phyloP scores from a whole-genome alignment of 2,888 invertebrate genomes.

The Xestoiulus laeticollis region DNA sequence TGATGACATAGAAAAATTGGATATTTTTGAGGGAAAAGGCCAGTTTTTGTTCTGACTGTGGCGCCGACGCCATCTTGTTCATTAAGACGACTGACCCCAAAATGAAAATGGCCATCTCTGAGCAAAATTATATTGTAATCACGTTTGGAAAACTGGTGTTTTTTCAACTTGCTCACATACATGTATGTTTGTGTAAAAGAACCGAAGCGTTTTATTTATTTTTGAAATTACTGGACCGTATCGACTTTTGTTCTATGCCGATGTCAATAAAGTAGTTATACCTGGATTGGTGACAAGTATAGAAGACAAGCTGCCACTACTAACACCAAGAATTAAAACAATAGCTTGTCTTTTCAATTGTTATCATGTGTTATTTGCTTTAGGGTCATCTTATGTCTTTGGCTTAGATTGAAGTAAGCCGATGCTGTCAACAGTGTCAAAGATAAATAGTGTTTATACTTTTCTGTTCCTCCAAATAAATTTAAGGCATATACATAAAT shows the following conservation, averaged over 20 bases:
- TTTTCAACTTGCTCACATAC: neutral
- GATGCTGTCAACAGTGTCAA: too few relatives aligned
- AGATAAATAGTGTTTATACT: too few relatives aligned
- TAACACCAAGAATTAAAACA: too few relatives aligned
- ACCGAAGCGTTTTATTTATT: neutral
- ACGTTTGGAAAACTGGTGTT: neutral
- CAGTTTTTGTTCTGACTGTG: conserved; percentile 18
- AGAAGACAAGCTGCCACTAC: neutral
- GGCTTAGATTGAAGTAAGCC: neutral
- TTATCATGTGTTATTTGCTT: neutral
- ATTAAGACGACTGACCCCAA: neutral
- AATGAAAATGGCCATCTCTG: conserved; percentile 27
- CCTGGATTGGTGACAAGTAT: too few relatives aligned
- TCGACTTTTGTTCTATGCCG: neutral
- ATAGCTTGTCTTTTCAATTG: too few relatives aligned
- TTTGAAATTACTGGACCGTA: neutral
- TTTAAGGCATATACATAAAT: too few relatives aligned
- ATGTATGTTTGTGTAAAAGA: neutral
- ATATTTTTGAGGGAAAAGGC: neutral
- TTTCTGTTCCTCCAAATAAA: too few relatives aligned
- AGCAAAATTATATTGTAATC: neutral
- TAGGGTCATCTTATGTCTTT: neutral
- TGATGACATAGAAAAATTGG: conserved; percentile 36
- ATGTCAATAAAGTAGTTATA: too few relatives aligned
- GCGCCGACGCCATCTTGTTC: conserved; percentile 21